Evolutionary conservation across 2,797 vertebrate genomes (phyloP).

Genomic region (Antennarius maculatus): DNA sequence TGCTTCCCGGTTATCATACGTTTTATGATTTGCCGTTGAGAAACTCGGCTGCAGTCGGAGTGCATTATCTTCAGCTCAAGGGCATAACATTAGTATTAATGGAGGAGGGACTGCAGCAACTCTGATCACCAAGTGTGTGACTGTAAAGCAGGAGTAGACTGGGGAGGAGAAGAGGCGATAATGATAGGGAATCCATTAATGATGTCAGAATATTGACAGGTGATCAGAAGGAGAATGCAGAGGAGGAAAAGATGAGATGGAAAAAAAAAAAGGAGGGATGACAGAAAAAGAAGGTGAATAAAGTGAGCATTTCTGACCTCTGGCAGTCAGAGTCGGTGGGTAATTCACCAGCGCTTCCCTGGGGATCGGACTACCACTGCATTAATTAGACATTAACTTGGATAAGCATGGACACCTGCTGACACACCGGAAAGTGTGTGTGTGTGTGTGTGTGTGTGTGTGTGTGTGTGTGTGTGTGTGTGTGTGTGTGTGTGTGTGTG

Average conservation of each 20-base stretch:
- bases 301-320: slow-evolving; percentile 60
- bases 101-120: slow-evolving; percentile 3
- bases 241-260: slow-evolving; percentile 14
- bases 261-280: slow-evolving; percentile 4
- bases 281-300: slow-evolving; percentile 30
- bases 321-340: slow-evolving; percentile 64
- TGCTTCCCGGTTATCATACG: slow-evolving; percentile 33
- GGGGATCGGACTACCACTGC: slow-evolving; percentile 58
- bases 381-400: slow-evolving; percentile 75
- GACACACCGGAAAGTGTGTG: slow-evolving; percentile 25
- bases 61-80: slow-evolving; percentile 31
- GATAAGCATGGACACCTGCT: slow-evolving; percentile 46
- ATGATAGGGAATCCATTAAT: slow-evolving; percentile 55
- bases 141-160: slow-evolving; percentile 38
- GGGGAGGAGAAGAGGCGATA: slow-evolving; percentile 26
- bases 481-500: slow-evolving; percentile 12
- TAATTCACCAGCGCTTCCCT: slow-evolving; percentile 46
- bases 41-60: slow-evolving; percentile 15
- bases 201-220: slow-evolving; percentile 56
- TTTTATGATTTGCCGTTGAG: slow-evolving; percentile 28
- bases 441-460: slow-evolving; percentile 12
- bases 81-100: slow-evolving; percentile 28
- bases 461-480: slow-evolving; percentile 16
- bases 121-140: slow-evolving; percentile 29
- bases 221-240: slow-evolving; percentile 22